Conservation (phyloP, 30 jellyfish, hydroid and myxozoan genomes). For the Hydractinia symbiolongicarpus region DNA sequence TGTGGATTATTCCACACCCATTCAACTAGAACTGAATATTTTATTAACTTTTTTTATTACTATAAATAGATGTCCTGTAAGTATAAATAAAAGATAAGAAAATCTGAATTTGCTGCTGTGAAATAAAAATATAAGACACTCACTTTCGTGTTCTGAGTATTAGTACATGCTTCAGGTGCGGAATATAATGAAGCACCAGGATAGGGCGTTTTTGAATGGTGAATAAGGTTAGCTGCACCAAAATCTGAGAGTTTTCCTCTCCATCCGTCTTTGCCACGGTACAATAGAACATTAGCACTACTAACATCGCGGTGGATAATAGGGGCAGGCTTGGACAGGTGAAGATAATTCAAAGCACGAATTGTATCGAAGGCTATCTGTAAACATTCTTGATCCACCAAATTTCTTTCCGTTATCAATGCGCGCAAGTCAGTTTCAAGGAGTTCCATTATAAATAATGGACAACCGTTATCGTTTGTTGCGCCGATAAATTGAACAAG, state of each 20-base stretch:
- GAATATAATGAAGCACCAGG: constrained; percentile 87
- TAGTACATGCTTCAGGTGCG: constrained; percentile 81
- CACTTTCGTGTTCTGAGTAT: constrained; percentile 73
- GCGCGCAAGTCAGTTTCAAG: constrained; percentile 67
- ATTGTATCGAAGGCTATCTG: constrained; percentile 51
- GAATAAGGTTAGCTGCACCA: constrained; percentile 83
- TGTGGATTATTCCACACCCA: no score
- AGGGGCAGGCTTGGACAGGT: constrained; percentile 56
- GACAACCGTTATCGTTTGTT: constrained; percentile 76
- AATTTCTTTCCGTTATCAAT: constrained; percentile 23
- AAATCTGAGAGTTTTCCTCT: constrained; percentile 76
- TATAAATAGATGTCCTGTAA: no score
- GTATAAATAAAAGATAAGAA: no score
- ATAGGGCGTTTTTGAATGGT: constrained; percentile 56
- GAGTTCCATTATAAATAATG: constrained; percentile 66
- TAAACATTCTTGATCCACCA: constrained; percentile 24
- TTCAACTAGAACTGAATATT: no score
- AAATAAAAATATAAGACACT: background rate
- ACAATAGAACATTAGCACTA: constrained; percentile 67
- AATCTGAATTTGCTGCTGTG: no score
- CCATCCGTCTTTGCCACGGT: constrained; percentile 59
- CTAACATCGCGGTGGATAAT: constrained; percentile 86
- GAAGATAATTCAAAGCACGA: constrained; percentile 68
- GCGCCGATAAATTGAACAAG: constrained; percentile 92
- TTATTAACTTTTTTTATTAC: no score